These are phyloP conservation scores for Brachymystax lenok DNA, from an alignment of 2,797 vertebrate species.

Conservation along the genomic window DNA sequence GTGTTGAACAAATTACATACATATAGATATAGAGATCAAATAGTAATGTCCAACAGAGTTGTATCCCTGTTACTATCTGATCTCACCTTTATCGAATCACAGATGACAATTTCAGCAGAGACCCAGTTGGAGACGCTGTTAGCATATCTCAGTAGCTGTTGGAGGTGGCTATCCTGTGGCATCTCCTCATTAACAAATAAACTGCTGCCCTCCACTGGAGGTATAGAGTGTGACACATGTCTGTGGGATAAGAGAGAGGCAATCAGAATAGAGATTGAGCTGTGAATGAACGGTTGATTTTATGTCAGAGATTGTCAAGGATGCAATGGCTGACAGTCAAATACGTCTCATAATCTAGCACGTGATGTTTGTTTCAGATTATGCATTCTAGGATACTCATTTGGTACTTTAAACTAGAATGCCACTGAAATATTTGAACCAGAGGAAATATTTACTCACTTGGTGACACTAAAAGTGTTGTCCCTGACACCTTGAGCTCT, in stretches of 20 bases:
- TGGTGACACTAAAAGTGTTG: slow-evolving; percentile 68
- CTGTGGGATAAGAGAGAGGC: slow-evolving; percentile 57
- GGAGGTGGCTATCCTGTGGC: slow-evolving; percentile 75
- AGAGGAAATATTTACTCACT: slow-evolving; percentile 59
- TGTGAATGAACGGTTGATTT: background rate
- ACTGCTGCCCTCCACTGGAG: slow-evolving; percentile 78
- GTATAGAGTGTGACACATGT: slow-evolving; percentile 65
- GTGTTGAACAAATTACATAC: slow-evolving; percentile 4
- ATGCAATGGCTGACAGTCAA: background rate
- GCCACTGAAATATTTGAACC: background rate
- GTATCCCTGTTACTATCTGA: background rate
- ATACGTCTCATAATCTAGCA: too few relatives aligned
- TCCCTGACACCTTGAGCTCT: slow-evolving; percentile 88
- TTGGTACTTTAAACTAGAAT: background rate
- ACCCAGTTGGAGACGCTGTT: slow-evolving; percentile 89
- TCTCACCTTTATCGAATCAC: slow-evolving; percentile 89
- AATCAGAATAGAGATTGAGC: background rate
- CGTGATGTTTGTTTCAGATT: background rate
- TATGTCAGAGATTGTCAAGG: background rate
- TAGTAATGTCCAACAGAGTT: too few relatives aligned
- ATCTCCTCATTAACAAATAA: slow-evolving; percentile 68
- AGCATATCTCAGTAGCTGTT: slow-evolving; percentile 80
- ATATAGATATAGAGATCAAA: background rate
- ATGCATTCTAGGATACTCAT: background rate
- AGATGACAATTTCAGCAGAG: slow-evolving; percentile 90